phyloP scores from a whole-genome alignment of 2,797 vertebrate species.

The Rhynchotus rufescens region DNA sequence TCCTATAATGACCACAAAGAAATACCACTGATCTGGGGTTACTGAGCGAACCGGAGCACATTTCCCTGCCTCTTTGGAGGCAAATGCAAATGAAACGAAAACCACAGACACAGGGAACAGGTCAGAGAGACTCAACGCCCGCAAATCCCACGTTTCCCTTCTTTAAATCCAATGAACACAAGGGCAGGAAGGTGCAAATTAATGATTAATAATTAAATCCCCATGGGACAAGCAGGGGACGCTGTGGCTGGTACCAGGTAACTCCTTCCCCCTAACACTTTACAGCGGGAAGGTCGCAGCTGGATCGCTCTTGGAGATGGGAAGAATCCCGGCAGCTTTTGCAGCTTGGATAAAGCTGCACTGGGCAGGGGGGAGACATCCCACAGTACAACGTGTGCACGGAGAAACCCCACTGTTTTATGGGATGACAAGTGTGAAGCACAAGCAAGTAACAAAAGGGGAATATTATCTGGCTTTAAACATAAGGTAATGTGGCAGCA shows the following conservation, averaged over 20 bases:
- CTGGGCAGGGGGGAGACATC: constrained; percentile 12
- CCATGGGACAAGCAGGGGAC: neutral
- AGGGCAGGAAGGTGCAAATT: neutral
- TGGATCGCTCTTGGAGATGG: neutral
- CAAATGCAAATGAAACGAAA: neutral
- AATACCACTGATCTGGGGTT: neutral
- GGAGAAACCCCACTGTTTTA: constrained; percentile 43
- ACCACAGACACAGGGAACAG: neutral
- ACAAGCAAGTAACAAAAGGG: neutral
- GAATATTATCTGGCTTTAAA: neutral
- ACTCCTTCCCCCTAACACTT: neutral
- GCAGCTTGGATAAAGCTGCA: constrained; percentile 18
- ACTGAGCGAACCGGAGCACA: neutral
- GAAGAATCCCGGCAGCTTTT: constrained; percentile 10
- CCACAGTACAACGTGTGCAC: neutral
- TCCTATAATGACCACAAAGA: neutral
- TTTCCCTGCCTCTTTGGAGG: neutral
- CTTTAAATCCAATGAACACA: neutral
- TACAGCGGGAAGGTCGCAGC: neutral
- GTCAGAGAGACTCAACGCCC: neutral
- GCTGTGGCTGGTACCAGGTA: neutral
- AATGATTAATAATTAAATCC: too few species aligned
- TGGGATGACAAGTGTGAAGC: constrained; percentile 38
- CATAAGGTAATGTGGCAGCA: neutral
- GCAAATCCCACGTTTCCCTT: neutral